phyloP scores from a whole-genome alignment of 2,797 vertebrate species.

The Emys orbicularis region DNA sequence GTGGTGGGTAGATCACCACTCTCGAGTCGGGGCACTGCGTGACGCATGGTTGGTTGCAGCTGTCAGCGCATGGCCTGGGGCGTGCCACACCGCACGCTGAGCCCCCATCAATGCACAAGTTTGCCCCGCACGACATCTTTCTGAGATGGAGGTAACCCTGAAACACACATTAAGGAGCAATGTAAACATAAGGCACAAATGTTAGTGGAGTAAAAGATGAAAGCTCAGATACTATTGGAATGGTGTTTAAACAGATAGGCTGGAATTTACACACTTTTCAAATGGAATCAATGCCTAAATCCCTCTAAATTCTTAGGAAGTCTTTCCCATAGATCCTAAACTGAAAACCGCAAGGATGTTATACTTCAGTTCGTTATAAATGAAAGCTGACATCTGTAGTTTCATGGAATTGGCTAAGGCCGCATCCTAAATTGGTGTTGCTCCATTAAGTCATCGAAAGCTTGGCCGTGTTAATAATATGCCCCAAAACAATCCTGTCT shows the following conservation, averaged over 20 bases:
- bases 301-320: neutral
- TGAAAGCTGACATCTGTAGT: neutral
- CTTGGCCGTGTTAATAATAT: neutral
- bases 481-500: neutral
- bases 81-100: constrained; percentile 49
- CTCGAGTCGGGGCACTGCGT: constrained; percentile 47
- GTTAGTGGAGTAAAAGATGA: neutral
- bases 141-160: neutral
- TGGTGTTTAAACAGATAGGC: neutral
- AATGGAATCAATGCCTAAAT: neutral
- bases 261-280: neutral
- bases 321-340: neutral
- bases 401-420: accelerated
- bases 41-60: constrained; percentile 62
- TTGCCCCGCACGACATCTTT: constrained; percentile 35
- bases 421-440: accelerated
- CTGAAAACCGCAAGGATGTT: accelerated
- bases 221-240: neutral
- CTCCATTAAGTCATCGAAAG: neutral
- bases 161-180: neutral
- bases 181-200: neutral
- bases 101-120: neutral
- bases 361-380: neutral
- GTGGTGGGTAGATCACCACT: constrained; percentile 56
- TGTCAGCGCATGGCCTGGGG: constrained; percentile 50